Evolutionary conservation across 2,888 invertebrate species (phyloP).

Genomic region (Morinoia aosen): DNA sequence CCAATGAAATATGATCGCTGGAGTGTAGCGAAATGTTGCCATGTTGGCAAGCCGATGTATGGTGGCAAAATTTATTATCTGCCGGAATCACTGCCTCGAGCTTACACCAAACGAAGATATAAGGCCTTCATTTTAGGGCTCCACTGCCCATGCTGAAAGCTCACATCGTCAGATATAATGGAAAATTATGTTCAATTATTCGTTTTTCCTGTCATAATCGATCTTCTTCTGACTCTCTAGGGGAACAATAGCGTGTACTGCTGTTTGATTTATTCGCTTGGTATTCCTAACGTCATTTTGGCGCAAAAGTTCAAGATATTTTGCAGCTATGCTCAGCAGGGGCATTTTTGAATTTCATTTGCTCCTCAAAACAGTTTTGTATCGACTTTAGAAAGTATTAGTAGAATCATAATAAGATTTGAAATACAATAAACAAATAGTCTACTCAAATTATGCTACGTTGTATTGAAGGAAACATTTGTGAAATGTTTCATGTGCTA

Average conservation of each 20-base stretch:
- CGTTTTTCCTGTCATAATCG: conserved; percentile 16
- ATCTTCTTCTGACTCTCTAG: background rate
- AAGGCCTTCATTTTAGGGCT: conserved; percentile 26
- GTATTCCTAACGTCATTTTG: background rate
- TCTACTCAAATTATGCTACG: too few species aligned
- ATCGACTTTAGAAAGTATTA: background rate
- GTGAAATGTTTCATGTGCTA: too few species aligned
- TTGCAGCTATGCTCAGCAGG: background rate
- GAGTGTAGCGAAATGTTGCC: conserved; percentile 46
- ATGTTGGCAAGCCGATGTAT: conserved; percentile 41
- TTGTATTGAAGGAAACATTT: too few species aligned
- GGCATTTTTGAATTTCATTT: background rate
- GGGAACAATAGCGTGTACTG: background rate
- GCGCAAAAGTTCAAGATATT: background rate
- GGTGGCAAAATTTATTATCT: conserved; percentile 25
- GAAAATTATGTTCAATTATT: conserved; percentile 33
- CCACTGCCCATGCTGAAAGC: conserved; percentile 21
- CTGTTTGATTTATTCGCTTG: background rate
- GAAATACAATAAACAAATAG: background rate
- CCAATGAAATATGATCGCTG: conserved; percentile 47
- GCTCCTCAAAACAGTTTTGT: background rate
- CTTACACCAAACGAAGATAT: conserved; percentile 28
- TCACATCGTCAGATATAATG: conserved; percentile 33
- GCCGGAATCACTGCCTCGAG: conserved; percentile 13
- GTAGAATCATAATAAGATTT: background rate